Evolutionary conservation across 2,797 vertebrate species (phyloP), one percentile per base, ranked within the genome.

Genomic region (Melanotaenia pygmaea): DNA sequence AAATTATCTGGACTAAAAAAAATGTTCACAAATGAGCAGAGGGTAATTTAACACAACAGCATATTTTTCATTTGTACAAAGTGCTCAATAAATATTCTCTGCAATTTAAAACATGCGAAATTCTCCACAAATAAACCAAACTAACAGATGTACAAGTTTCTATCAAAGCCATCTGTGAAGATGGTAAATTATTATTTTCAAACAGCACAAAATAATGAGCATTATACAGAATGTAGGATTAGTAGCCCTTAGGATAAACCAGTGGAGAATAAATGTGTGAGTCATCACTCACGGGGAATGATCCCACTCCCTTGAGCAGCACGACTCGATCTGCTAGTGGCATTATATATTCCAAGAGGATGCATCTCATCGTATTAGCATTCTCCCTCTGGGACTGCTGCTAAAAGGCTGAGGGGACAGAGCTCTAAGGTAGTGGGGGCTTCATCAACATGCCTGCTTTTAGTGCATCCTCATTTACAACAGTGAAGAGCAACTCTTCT

Each of bases 271-370:
- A 75, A 76, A 89, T 85, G 28, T 86, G 82, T 76, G 88, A 90
- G 70, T 89, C 87, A 88, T 87, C 81, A 83, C 84, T 89, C 81
- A 58, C 4, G 2, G 76, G 83, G 74, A 84, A 76, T 80, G 77
- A 88, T 81, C 86, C 82, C 77, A 67, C 76, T 85, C 88, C 84
- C 87, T 81, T 7, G 51, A 63, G 88, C 57, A 70, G 50, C 64
- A 43, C 37, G 70, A 81, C 88, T 71, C 64, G 32, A 65, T 79
- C 82, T 84, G 74, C 65, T 59, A 47, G 54, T 61, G 67, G 68
- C 79, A 80, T 91, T 86, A 82, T 45, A 78, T 74, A 92, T 89
- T 93, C 87, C 71, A 67, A 80, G 77, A 91, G 87, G 86, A 91
- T 79, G 73, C 67, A 50, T 70, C 72, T 85, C 67, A 56, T 72